Evolutionary conservation across 2,888 invertebrate species (phyloP).

Genomic region (Scaptomyza cyrtandrae): DNA sequence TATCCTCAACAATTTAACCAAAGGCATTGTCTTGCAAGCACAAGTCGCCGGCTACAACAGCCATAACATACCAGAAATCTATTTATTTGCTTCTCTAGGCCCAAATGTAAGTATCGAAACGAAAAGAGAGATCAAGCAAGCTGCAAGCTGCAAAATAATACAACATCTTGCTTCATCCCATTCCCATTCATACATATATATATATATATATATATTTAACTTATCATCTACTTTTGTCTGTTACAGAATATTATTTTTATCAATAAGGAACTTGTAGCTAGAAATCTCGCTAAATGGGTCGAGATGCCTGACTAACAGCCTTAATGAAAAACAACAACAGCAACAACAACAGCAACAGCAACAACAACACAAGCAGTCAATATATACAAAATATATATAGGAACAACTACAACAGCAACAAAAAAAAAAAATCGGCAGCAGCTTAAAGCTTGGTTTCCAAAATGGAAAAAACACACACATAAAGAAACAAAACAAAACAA

Average conservation of each 20-base stretch:
- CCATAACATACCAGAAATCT: conserved; percentile 91
- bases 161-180: no score
- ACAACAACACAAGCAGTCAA: conserved; percentile 24
- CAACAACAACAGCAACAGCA: conserved; percentile 25
- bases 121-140: background rate
- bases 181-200: no score
- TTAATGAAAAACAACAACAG: conserved; percentile 50
- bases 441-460: conserved; percentile 35
- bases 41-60: conserved; percentile 93
- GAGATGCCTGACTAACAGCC: conserved; percentile 82
- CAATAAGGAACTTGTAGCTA: conserved; percentile 93
- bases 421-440: conserved; percentile 11
- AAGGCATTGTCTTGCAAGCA: conserved; percentile 93
- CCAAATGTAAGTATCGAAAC: conserved; percentile 87
- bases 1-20: conserved; percentile 91
- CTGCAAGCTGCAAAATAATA: no score
- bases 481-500: conserved; percentile 15
- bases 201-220: no score
- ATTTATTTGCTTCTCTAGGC: conserved; percentile 91
- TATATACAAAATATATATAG: conserved; percentile 6
- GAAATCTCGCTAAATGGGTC: conserved; percentile 92
- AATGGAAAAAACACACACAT: conserved; percentile 12
- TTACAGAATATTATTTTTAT: conserved; percentile 92
- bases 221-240: conserved; percentile 13
- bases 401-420: conserved; percentile 15